These are phyloP conservation scores for Rhagoletis zephyria DNA, from an alignment of 1,140 invertebrate genomes.

Conservation along the genomic window DNA sequence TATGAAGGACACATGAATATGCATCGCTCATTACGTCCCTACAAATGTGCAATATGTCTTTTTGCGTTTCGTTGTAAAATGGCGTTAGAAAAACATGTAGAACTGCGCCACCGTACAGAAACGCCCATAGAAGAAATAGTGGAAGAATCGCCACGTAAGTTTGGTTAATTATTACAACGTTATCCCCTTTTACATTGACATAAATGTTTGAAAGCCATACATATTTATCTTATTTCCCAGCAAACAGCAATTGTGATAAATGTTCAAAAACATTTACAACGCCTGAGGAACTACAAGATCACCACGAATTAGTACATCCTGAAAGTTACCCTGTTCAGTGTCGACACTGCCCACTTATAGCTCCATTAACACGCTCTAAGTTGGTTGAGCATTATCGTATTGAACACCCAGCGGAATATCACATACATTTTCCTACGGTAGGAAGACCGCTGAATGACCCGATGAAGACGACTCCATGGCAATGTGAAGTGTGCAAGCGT, in stretches of 20 bases:
- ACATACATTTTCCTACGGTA: conserved; percentile 21
- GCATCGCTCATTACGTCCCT: conserved; percentile 52
- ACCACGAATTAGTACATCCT: conserved; percentile 28
- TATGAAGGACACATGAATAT: conserved; percentile 58
- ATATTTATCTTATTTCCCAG: neutral
- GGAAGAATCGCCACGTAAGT: neutral
- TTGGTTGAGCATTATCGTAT: conserved; percentile 26
- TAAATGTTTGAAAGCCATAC: neutral
- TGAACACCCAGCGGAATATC: conserved; percentile 25
- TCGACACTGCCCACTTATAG: neutral
- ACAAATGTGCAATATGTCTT: conserved; percentile 45
- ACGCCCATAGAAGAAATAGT: too few relatives aligned
- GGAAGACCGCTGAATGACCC: conserved; percentile 19
- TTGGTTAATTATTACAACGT: neutral
- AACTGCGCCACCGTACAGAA: neutral
- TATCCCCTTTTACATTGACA: too few relatives aligned
- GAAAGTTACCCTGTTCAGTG: conserved; percentile 19
- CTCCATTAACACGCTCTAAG: neutral
- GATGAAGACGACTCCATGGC: conserved; percentile 30
- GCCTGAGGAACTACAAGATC: conserved; percentile 14
- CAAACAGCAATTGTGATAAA: neutral
- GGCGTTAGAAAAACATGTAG: conserved; percentile 31
- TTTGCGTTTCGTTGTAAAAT: conserved; percentile 51
- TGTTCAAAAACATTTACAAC: conserved; percentile 25
- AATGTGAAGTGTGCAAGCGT: conserved; percentile 37